Percentiles rank a stretch among this genome's conserved stretches.
phyloP scores from a whole-genome alignment of 2,888 invertebrate species.

The Aquatica leii region DNA sequence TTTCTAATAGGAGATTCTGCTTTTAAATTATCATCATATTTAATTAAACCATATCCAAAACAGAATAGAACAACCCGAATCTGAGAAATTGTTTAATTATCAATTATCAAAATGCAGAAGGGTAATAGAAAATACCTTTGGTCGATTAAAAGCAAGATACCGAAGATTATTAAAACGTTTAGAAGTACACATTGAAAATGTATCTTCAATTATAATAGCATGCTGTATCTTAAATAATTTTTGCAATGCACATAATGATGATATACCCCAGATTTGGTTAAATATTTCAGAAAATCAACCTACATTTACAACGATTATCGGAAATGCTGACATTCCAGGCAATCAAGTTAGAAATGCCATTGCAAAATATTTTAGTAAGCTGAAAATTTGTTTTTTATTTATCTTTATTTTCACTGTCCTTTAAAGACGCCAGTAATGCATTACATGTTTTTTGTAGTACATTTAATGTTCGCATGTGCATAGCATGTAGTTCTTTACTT shows the following conservation, averaged over 20 bases:
- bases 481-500: too few species aligned
- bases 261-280: background rate
- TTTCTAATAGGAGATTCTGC: constrained; percentile 13
- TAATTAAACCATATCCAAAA: constrained; percentile 7
- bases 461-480: too few species aligned
- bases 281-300: background rate
- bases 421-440: background rate
- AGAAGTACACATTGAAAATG: constrained; percentile 11
- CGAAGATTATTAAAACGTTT: background rate
- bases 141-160: constrained; percentile 9
- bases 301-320: background rate
- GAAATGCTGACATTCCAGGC: background rate
- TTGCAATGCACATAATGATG: constrained; percentile 2
- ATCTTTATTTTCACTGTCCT: background rate
- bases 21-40: background rate
- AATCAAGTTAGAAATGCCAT: background rate
- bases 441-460: too few species aligned
- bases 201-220: background rate
- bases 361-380: background rate
- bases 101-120: constrained; percentile 7
- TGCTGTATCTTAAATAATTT: constrained; percentile 13
- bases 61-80: background rate
- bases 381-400: too few species aligned
- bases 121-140: constrained; percentile 9
- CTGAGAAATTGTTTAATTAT: background rate